Percentiles rank a stretch among this genome's conserved stretches.
phyloP scores from a whole-genome alignment of 1,140 invertebrate species.

The Drosophila willistoni region DNA sequence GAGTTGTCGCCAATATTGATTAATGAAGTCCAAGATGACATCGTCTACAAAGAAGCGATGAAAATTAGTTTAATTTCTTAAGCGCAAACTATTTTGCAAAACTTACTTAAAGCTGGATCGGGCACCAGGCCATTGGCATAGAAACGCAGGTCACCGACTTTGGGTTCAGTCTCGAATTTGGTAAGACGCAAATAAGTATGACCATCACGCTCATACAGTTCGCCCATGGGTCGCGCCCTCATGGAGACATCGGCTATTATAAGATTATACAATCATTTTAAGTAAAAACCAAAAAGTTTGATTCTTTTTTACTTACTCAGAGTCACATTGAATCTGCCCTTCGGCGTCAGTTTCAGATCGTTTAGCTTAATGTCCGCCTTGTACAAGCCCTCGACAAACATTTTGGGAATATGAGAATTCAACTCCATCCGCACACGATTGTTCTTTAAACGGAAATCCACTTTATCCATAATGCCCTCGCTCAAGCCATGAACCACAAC shows the following conservation, averaged over 20 bases:
- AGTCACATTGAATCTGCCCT: slow-evolving; percentile 78
- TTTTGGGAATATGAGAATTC: slow-evolving; percentile 54
- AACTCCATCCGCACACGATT: slow-evolving; percentile 57
- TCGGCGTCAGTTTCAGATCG: slow-evolving; percentile 78
- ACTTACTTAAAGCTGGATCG: slow-evolving; percentile 76
- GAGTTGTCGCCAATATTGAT: slow-evolving; percentile 76
- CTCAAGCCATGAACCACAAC: slow-evolving; percentile 67
- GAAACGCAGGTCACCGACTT: slow-evolving; percentile 73
- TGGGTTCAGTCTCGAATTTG: slow-evolving; percentile 72
- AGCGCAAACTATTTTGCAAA: no score
- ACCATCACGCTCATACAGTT: slow-evolving; percentile 74
- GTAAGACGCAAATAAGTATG: slow-evolving; percentile 70
- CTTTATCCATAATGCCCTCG: slow-evolving; percentile 63
- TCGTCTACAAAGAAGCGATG: slow-evolving; percentile 49
- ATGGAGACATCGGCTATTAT: slow-evolving; percentile 62
- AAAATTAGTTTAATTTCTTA: not conserved
- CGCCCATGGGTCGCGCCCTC: slow-evolving; percentile 58
- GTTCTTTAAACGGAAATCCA: slow-evolving; percentile 65
- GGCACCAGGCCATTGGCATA: slow-evolving; percentile 77
- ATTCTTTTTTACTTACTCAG: slow-evolving; percentile 53
- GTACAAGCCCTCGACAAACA: slow-evolving; percentile 72
- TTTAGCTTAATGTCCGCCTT: slow-evolving; percentile 78
- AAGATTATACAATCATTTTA: not conserved
- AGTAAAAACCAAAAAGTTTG: no score
- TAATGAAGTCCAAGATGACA: slow-evolving; percentile 78